Conservation (phyloP, 1,140 invertebrate genomes). For the Meteorus sp. region DNA sequence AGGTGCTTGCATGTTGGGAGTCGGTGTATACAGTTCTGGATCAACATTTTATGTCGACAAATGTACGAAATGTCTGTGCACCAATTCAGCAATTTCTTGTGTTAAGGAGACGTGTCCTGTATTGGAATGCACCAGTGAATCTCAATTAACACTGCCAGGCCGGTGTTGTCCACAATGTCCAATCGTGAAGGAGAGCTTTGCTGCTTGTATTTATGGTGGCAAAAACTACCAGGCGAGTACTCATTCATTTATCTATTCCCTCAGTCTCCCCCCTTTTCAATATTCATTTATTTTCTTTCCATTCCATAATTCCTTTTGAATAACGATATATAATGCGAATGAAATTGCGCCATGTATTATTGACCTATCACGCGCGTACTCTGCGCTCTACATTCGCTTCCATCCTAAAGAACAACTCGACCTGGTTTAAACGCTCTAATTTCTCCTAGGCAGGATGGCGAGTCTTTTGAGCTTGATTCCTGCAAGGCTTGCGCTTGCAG, state of each 20-base stretch:
- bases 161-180: slow-evolving; percentile 80
- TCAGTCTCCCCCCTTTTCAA: too few species aligned
- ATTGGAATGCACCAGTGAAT: slow-evolving; percentile 74
- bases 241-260: slow-evolving; percentile 24
- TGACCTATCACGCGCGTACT: too few species aligned
- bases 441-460: slow-evolving; percentile 74
- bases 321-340: too few species aligned
- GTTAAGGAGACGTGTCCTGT: slow-evolving; percentile 77
- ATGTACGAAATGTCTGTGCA: slow-evolving; percentile 82
- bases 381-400: too few species aligned
- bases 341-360: too few species aligned
- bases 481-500: slow-evolving; percentile 85
- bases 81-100: slow-evolving; percentile 77
- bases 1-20: slow-evolving; percentile 72
- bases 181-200: slow-evolving; percentile 63
- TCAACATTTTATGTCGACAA: slow-evolving; percentile 69
- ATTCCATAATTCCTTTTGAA: too few species aligned
- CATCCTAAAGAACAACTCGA: too few species aligned
- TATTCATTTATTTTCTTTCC: too few species aligned
- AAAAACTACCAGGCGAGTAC: slow-evolving; percentile 68
- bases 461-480: slow-evolving; percentile 81
- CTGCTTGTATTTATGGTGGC: slow-evolving; percentile 67
- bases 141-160: slow-evolving; percentile 66
- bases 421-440: slow-evolving; percentile 47
- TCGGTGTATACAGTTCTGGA: slow-evolving; percentile 64